A percentile compares a stretch with the other conserved stretches of the same genome.
Evolutionary conservation across 2,888 invertebrate genomes (phyloP).

Genomic region (Pachycephus smyrnensis): DNA sequence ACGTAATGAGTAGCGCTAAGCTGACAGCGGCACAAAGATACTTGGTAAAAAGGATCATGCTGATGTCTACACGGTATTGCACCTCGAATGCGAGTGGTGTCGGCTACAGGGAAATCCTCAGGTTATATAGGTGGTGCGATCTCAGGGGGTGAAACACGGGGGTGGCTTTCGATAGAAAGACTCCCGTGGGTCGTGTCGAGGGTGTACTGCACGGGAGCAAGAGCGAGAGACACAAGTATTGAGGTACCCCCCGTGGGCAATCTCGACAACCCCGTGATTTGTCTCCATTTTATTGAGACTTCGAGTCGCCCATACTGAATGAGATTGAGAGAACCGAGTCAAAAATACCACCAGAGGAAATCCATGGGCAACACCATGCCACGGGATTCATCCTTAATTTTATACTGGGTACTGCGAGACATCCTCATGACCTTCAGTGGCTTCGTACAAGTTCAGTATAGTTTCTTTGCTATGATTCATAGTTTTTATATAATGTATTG

Average conservation of each 20-base stretch:
- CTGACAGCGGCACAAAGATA: constrained; percentile 31
- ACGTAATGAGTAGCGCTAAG: constrained; percentile 29
- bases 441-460: background rate
- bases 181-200: constrained; percentile 26
- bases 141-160: constrained; percentile 15
- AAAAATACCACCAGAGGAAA: constrained; percentile 4
- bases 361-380: background rate
- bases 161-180: constrained; percentile 17
- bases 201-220: background rate
- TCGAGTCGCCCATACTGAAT: constrained; percentile 59
- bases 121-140: constrained; percentile 38
- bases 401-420: no score
- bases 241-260: constrained; percentile 44
- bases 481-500: background rate
- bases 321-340: constrained; percentile 34
- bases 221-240: constrained; percentile 18
- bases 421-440: no score
- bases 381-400: background rate
- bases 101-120: constrained; percentile 23
- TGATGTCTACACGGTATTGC: constrained; percentile 18
- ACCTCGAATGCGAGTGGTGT: constrained; percentile 36
- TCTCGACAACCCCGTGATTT: constrained; percentile 53
- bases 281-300: constrained; percentile 61
- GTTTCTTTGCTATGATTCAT: background rate
- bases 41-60: constrained; percentile 18